A percentile compares a stretch with the other conserved stretches of the same genome.
Conservation (phyloP, 2,797 vertebrate genomes). For the Artibeus jamaicensis region DNA sequence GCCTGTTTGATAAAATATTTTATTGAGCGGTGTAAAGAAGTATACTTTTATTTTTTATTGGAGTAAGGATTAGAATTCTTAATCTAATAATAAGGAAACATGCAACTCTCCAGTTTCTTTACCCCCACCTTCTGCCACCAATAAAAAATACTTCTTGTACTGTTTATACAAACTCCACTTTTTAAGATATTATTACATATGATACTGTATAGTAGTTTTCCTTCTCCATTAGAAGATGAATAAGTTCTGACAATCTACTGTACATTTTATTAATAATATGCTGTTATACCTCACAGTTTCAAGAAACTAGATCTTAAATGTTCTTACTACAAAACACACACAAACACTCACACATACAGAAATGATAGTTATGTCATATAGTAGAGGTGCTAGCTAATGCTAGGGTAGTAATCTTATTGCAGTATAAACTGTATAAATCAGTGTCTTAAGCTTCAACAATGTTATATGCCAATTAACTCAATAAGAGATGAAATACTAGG, state of each 20-base stretch:
- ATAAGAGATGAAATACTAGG: not conserved
- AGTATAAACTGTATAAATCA: not conserved
- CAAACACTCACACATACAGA: too few species aligned
- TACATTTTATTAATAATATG: not conserved
- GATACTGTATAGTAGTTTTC: not conserved
- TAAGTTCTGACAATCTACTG: not conserved
- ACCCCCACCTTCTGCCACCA: not conserved
- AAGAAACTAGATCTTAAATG: not conserved
- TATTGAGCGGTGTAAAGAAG: not conserved
- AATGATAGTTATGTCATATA: not conserved
- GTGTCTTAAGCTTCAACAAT: not conserved
- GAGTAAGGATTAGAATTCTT: not conserved
- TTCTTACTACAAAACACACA: not conserved
- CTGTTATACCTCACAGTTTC: not conserved
- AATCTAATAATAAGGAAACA: not conserved
- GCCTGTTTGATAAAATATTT: not conserved
- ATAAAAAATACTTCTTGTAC: not conserved
- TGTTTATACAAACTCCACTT: not conserved
- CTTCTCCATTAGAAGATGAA: not conserved
- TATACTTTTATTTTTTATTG: not conserved
- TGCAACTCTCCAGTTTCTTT: not conserved
- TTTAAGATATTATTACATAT: not conserved
- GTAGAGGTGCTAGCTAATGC: not conserved
- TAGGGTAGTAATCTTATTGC: not conserved
- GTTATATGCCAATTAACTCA: not conserved